Evolutionary conservation across 2,888 invertebrate genomes (phyloP), one percentile per base, ranked within the genome.

Genomic region (Leptopterna dolabrata): DNA sequence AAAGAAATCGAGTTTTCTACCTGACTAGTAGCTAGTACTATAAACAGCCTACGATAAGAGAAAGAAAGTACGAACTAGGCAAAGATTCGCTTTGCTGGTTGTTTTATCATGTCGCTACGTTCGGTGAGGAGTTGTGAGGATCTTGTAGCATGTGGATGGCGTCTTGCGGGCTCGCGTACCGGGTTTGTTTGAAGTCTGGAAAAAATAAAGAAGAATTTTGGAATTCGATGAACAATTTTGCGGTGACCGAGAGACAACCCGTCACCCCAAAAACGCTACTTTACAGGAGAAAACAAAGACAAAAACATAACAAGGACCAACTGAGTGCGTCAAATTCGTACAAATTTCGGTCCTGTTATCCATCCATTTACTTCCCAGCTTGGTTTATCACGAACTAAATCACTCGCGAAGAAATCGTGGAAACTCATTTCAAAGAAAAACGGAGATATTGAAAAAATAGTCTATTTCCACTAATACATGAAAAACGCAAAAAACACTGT

Each of bases 131-230:
- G 87, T 71, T 47, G 73, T 85, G 87, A 83, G 87, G 73, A 45
- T 92, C 93, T 91, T 94, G 93, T 89, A 94, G 92, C 93, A 95
- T 95, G 90, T 94, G 93, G 90, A 95, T 94, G 90, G 94, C 94
- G 91, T 95, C 95, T 89, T 93, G 93, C 51, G 94, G 95, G 90
- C 95, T 94, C 90, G 94, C 94, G 91, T 95, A 95, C 90, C 93
- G 93, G 89, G 94, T 92, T 91, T 92, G 92, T 92, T 89, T 91
- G 91, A 92, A 91, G 91, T 92, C 92, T 92, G 91, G 85, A 92
- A 92, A 89, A 88, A 91, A 91, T 89, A 91, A 83, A 9, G 0
- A 13, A 76, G 81, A 1, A 43, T 45, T 80, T 7, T 16, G n/a
- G 1, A 2, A 70, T 70, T 14, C 1, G n/a, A 70, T 70, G 3